A percentile compares a stretch with the other conserved stretches of the same genome.
These are phyloP conservation scores for Xenopus borealis DNA, from an alignment of 2,113 vertebrate genomes.

Conservation along the genomic window DNA sequence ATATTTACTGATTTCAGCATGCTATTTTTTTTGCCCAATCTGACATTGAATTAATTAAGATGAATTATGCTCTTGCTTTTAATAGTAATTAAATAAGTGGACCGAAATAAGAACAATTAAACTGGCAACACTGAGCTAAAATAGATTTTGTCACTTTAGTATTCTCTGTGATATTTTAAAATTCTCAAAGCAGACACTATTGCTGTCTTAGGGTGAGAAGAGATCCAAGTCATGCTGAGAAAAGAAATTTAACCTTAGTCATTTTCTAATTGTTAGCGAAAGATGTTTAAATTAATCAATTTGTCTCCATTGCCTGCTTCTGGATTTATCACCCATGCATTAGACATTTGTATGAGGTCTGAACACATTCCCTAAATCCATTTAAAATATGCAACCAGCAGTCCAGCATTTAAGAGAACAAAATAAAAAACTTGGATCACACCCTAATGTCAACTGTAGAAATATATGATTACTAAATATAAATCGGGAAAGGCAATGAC, in stretches of 20 bases:
- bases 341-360: constrained; percentile 19
- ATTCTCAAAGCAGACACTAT: constrained; percentile 36
- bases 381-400: not conserved
- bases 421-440: not conserved
- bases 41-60: constrained; percentile 38
- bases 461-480: too few relatives aligned
- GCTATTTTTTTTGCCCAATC: constrained; percentile 27
- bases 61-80: constrained; percentile 37
- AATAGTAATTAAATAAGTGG: constrained; percentile 42
- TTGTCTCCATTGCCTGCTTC: constrained; percentile 21
- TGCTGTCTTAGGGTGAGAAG: constrained; percentile 21
- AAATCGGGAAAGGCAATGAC: too few relatives aligned
- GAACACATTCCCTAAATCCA: not conserved
- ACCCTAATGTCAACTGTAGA: too few relatives aligned
- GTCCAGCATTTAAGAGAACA: not conserved
- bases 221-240: constrained; percentile 25
- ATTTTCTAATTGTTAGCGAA: constrained; percentile 36
- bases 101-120: constrained; percentile 41
- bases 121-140: constrained; percentile 30
- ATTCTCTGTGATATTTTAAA: constrained; percentile 36
- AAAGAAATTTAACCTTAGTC: constrained; percentile 20
- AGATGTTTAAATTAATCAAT: constrained; percentile 41
- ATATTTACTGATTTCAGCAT: constrained; percentile 22
- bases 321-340: constrained; percentile 8
- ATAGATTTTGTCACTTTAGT: constrained; percentile 38